Evolutionary conservation across 2,888 invertebrate species (phyloP).

Genomic region (Odontothrips loti): DNA sequence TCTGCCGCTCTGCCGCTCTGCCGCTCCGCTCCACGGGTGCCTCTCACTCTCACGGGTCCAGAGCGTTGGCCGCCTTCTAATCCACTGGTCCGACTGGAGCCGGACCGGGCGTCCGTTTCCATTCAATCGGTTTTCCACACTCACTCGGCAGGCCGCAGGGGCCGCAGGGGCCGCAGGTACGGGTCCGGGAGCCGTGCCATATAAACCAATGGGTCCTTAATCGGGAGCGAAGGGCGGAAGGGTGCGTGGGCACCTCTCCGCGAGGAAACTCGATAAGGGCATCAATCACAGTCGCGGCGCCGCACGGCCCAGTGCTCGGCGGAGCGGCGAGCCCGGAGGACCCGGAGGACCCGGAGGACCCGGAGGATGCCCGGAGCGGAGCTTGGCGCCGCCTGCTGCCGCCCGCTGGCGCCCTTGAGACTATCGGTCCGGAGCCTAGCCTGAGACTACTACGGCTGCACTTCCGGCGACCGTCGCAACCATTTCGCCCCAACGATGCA

Average conservation of each 20-base stretch:
- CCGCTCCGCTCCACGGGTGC: neutral
- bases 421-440: neutral
- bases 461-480: neutral
- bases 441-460: neutral
- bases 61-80: too few relatives aligned
- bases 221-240: constrained; percentile 1
- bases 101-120: too few relatives aligned
- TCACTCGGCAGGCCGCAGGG: neutral
- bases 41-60: neutral
- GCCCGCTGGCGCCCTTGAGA: too few relatives aligned
- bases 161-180: neutral
- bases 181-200: neutral
- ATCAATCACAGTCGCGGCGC: neutral
- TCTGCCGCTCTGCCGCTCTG: too few relatives aligned
- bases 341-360: too few relatives aligned
- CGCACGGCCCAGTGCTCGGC: too few relatives aligned
- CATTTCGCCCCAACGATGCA: too few relatives aligned
- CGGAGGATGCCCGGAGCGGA: too few relatives aligned
- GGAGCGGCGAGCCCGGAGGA: too few relatives aligned
- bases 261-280: neutral
- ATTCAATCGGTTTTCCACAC: too few relatives aligned
- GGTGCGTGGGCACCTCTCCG: neutral
- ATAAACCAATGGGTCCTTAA: neutral
- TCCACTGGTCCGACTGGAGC: too few relatives aligned
- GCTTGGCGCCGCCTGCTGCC: too few relatives aligned